Percentiles rank a stretch among this genome's conserved stretches.
Evolutionary conservation across 2,113 vertebrate genomes (phyloP).

Genomic region (Gnathonemus longibarbis): DNA sequence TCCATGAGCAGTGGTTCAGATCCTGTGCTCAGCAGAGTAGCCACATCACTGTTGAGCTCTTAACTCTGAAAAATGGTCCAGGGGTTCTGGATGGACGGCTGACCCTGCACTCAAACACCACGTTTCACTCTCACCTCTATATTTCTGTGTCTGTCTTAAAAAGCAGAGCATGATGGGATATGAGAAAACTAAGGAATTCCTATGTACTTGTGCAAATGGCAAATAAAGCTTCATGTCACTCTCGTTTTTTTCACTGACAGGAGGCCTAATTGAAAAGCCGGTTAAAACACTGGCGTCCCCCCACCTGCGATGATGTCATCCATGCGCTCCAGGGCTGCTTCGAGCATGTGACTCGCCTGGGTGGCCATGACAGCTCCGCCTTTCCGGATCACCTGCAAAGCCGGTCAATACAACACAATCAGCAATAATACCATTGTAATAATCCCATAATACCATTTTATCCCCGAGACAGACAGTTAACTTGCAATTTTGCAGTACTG

Average conservation of each 20-base stretch:
- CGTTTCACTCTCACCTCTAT: neutral
- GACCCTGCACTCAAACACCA: neutral
- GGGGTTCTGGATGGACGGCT: neutral
- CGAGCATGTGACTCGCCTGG: constrained; percentile 88
- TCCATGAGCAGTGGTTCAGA: neutral
- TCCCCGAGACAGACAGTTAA: neutral
- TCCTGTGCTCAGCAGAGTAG: neutral
- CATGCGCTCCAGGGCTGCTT: constrained; percentile 95
- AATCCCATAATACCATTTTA: neutral
- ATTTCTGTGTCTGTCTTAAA: neutral
- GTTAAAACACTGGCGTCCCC: neutral
- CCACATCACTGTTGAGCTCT: neutral
- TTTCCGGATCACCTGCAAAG: constrained; percentile 25
- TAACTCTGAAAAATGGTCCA: neutral
- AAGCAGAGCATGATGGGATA: neutral
- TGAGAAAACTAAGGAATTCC: neutral
- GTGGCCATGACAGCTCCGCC: constrained; percentile 67
- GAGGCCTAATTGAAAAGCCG: neutral
- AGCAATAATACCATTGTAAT: neutral
- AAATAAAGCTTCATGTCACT: neutral
- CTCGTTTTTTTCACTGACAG: neutral
- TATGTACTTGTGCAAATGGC: neutral
- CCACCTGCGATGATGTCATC: constrained; percentile 94
- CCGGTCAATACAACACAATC: constrained; percentile 24
- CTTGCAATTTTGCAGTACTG: neutral